A percentile compares a stretch with the other conserved stretches of the same genome.
These are phyloP conservation scores for Acleris laterana DNA, from an alignment of 2,888 invertebrate genomes.

Conservation along the genomic window DNA sequence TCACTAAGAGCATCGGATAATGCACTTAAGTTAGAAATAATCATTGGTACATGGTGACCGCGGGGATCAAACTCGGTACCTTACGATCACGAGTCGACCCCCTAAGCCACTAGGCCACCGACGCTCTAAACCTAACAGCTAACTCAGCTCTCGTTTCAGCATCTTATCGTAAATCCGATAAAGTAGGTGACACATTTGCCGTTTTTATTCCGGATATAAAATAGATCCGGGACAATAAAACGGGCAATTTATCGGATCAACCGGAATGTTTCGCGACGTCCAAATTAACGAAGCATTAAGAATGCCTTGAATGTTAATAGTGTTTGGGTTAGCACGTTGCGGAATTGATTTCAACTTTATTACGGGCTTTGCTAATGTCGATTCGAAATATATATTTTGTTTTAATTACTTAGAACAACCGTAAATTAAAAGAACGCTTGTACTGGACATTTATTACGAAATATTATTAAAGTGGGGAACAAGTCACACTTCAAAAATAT, in stretches of 20 bases:
- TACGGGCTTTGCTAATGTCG: slow-evolving; percentile 24
- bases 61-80: too few relatives aligned
- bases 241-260: slow-evolving; percentile 49
- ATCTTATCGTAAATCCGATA: slow-evolving; percentile 29
- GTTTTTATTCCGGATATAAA: slow-evolving; percentile 38
- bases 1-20: too few relatives aligned
- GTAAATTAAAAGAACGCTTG: neutral
- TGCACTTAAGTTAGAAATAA: too few relatives aligned
- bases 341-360: slow-evolving; percentile 36
- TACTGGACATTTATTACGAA: too few relatives aligned
- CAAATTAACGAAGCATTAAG: slow-evolving; percentile 69
- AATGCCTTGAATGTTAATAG: slow-evolving; percentile 63
- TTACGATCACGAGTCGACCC: too few relatives aligned
- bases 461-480: too few relatives aligned
- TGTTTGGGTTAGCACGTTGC: slow-evolving; percentile 55
- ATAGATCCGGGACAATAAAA: slow-evolving; percentile 52
- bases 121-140: slow-evolving; percentile 5
- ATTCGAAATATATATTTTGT: slow-evolving; percentile 15
- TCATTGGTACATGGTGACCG: too few relatives aligned
- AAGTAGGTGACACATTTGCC: slow-evolving; percentile 36
- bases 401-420: slow-evolving; percentile 3
- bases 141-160: slow-evolving; percentile 13
- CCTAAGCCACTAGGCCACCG: too few relatives aligned
- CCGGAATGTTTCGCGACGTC: slow-evolving; percentile 54
- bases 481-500: too few relatives aligned